phyloP scores from a whole-genome alignment of 2,888 invertebrate genomes.

The Tenodera sinensis region DNA sequence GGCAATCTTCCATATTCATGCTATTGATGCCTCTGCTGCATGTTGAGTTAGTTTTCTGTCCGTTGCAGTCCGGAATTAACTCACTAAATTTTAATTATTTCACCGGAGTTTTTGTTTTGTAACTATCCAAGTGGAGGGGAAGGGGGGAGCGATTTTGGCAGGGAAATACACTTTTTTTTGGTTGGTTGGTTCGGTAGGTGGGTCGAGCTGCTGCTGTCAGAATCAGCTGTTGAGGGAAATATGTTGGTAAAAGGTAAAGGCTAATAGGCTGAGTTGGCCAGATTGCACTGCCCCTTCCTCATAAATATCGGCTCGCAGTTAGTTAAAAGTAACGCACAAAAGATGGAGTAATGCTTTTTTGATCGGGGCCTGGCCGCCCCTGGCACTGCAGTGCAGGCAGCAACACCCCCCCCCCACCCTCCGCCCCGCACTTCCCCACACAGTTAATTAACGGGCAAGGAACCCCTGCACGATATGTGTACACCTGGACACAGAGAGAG shows the following conservation, averaged over 20 bases:
- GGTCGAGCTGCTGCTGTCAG: background rate
- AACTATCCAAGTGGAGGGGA: background rate
- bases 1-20: too few species aligned
- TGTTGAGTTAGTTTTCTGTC: too few species aligned
- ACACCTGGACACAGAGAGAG: background rate
- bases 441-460: constrained; percentile 1
- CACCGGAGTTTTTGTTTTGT: background rate
- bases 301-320: background rate
- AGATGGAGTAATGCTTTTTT: constrained; percentile 3
- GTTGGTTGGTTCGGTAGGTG: background rate
- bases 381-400: background rate
- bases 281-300: background rate
- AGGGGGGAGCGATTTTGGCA: background rate
- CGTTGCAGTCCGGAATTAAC: too few species aligned
- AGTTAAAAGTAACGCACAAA: background rate
- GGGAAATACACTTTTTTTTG: background rate
- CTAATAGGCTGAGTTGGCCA: background rate
- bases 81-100: background rate
- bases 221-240: background rate
- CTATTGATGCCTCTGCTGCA: too few species aligned
- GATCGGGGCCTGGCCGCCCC: background rate
- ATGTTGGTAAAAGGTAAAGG: background rate
- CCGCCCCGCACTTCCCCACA: background rate
- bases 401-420: background rate
- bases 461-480: background rate